These are phyloP conservation scores for Lymantria monacha DNA, from an alignment of 2,888 invertebrate species.

Conservation along the genomic window DNA sequence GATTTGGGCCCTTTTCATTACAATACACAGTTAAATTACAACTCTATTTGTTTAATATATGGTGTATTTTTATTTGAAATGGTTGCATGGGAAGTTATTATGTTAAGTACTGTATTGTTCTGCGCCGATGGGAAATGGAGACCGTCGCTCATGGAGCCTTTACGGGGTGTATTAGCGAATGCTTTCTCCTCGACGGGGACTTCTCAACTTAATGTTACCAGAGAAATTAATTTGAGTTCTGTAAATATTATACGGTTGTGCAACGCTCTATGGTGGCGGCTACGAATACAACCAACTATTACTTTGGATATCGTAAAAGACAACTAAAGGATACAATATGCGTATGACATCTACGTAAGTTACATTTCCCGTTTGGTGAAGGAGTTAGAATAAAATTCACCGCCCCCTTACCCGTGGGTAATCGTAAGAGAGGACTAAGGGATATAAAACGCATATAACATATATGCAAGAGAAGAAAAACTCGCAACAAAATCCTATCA, in stretches of 20 bases:
- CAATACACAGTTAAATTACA: background rate
- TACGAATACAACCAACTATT: too few species aligned
- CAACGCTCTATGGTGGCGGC: too few species aligned
- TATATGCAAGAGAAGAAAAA: too few species aligned
- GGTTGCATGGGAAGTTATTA: conserved; percentile 25
- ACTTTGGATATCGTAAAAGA: too few species aligned
- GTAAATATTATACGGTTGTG: background rate
- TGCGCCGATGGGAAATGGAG: conserved; percentile 31
- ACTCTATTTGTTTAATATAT: background rate
- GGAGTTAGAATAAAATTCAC: too few species aligned
- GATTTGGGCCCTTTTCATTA: conserved; percentile 18
- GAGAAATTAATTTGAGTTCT: conserved; percentile 4
- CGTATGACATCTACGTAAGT: too few species aligned
- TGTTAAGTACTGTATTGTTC: conserved; percentile 36
- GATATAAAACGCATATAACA: too few species aligned
- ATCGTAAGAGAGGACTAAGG: too few species aligned
- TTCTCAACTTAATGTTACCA: conserved; percentile 11
- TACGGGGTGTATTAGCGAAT: conserved; percentile 29
- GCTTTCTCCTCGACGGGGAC: conserved; percentile 24
- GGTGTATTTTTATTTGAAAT: conserved; percentile 1
- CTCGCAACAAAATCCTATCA: too few species aligned
- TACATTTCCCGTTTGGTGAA: too few species aligned
- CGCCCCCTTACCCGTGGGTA: too few species aligned
- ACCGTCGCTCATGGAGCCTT: conserved; percentile 31
- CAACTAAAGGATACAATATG: too few species aligned